Conservation (phyloP, 2,797 vertebrate species). For the Macrochelys suwanniensis region DNA sequence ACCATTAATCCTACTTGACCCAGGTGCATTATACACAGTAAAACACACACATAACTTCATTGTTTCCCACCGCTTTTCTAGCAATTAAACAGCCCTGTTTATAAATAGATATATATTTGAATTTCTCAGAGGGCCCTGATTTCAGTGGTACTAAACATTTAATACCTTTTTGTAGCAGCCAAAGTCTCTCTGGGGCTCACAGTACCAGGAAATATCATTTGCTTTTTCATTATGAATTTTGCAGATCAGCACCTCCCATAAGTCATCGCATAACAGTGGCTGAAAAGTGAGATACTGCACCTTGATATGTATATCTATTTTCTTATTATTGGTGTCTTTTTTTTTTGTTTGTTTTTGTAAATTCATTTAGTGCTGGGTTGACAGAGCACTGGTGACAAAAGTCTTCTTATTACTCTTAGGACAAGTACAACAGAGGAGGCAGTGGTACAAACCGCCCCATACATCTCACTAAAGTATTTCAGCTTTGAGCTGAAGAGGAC, state of each 20-base stretch:
- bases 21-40: neutral
- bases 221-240: slow-evolving; percentile 9
- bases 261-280: neutral
- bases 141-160: neutral
- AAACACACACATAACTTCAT: neutral
- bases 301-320: neutral
- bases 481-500: neutral
- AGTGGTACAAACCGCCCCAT: neutral
- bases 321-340: neutral
- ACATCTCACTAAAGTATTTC: slow-evolving; percentile 5
- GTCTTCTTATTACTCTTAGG: neutral
- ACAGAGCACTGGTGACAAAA: neutral
- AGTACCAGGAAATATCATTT: neutral
- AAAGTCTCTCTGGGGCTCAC: neutral
- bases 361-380: slow-evolving; percentile 6
- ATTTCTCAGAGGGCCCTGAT: neutral
- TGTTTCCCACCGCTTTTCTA: neutral
- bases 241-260: neutral
- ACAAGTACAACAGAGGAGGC: neutral
- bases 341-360: slow-evolving; percentile 11
- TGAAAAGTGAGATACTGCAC: neutral
- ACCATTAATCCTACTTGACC: neutral
- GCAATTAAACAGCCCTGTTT: neutral
- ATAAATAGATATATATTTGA: neutral
- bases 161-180: neutral